These are phyloP conservation scores for Caenorhabditis japonica DNA, from an alignment of 2,888 invertebrate species.

Conservation along the genomic window DNA sequence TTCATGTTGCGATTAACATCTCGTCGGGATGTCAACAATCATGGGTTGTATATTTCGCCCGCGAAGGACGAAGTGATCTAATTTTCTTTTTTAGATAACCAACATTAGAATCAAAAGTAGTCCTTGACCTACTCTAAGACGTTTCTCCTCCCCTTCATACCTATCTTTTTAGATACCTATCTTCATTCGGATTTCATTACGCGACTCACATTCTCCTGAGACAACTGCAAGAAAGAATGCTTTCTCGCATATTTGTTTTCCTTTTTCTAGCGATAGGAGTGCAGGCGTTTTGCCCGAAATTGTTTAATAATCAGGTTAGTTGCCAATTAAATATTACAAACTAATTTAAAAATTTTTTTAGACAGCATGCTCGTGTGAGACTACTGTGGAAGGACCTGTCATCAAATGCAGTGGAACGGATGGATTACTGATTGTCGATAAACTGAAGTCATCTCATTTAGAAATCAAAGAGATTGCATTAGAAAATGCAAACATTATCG, in stretches of 20 bases:
- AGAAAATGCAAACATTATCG: constrained; percentile 77
- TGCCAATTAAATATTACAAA: neutral
- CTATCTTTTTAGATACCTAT: constrained; percentile 5
- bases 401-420: constrained; percentile 74
- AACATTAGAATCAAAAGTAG: constrained; percentile 32
- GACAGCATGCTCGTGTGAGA: constrained; percentile 73
- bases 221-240: neutral
- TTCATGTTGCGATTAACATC: constrained; percentile 16
- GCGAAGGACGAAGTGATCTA: constrained; percentile 48
- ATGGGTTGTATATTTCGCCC: constrained; percentile 27
- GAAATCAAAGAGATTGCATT: constrained; percentile 74
- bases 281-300: constrained; percentile 70
- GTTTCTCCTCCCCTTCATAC: constrained; percentile 26
- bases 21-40: constrained; percentile 7
- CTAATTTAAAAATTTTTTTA: constrained; percentile 36
- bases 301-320: constrained; percentile 70
- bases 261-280: constrained; percentile 44
- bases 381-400: constrained; percentile 77
- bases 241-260: constrained; percentile 27
- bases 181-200: constrained; percentile 29
- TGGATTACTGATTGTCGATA: constrained; percentile 74
- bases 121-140: constrained; percentile 48
- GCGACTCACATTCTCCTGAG: constrained; percentile 10
- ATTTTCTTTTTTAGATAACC: constrained; percentile 31
- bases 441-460: constrained; percentile 70